Percentiles rank a stretch among this genome's conserved stretches.
Evolutionary conservation across 2,113 vertebrate genomes (phyloP).

Genomic region (Telmatochromis sp.): DNA sequence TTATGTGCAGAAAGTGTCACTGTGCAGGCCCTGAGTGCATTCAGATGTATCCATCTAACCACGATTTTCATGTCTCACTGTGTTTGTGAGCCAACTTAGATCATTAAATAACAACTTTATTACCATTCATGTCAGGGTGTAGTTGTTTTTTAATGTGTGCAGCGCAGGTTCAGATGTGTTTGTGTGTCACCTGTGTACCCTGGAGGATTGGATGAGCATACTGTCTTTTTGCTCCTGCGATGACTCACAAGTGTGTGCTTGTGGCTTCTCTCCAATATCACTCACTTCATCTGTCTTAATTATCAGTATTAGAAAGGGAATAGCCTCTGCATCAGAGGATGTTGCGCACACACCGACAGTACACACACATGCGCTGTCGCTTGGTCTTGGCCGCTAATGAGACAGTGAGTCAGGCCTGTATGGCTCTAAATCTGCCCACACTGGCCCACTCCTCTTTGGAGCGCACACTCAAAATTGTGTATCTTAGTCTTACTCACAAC

Average conservation of each 20-base stretch:
- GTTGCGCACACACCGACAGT: background rate
- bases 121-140: background rate
- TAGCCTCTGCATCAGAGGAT: background rate
- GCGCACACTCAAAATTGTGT: background rate
- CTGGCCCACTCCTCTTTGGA: background rate
- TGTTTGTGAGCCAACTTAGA: background rate
- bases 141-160: background rate
- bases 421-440: constrained; percentile 6
- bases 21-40: background rate
- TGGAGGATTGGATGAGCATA: background rate
- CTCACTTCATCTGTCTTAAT: constrained; percentile 31
- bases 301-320: constrained; percentile 16
- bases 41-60: background rate
- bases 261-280: constrained; percentile 23
- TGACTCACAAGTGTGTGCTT: background rate
- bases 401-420: constrained; percentile 6
- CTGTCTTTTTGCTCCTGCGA: background rate
- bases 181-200: background rate
- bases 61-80: background rate
- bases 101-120: background rate
- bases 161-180: background rate
- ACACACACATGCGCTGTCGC: background rate
- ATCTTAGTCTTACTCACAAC: background rate
- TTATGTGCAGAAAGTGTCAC: background rate
- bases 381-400: background rate